phyloP scores from a whole-genome alignment of 2,888 invertebrate species.

The Atrina japonica region DNA sequence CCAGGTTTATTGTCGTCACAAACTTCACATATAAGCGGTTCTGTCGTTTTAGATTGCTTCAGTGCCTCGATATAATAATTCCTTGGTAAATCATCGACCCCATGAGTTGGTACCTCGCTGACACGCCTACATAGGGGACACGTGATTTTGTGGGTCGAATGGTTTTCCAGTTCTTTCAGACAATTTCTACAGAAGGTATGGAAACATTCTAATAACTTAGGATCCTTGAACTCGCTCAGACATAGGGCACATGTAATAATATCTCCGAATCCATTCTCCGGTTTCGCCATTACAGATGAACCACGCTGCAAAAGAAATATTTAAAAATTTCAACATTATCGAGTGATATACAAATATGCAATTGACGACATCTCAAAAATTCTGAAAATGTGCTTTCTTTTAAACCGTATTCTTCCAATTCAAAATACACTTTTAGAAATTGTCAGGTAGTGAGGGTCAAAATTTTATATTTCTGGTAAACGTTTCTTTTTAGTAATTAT shows the following conservation, averaged over 20 bases:
- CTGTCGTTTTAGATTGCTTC: background rate
- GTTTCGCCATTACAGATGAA: no score
- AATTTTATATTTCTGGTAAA: no score
- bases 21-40: background rate
- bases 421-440: no score
- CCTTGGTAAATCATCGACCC: background rate
- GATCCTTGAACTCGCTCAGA: background rate
- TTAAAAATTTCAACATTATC: no score
- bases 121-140: slow-evolving; percentile 7
- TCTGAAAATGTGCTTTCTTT: no score
- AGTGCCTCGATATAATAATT: background rate
- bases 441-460: no score
- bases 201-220: background rate
- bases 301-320: no score
- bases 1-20: background rate
- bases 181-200: slow-evolving; percentile 8
- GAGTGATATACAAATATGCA: no score
- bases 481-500: no score
- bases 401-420: no score
- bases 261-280: background rate
- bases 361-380: no score
- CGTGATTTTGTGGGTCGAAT: background rate
- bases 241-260: slow-evolving; percentile 1
- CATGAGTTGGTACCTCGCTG: background rate
- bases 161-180: background rate